Conservation (phyloP, 2,797 vertebrate genomes). For the Tympanoctomys barrerae region DNA sequence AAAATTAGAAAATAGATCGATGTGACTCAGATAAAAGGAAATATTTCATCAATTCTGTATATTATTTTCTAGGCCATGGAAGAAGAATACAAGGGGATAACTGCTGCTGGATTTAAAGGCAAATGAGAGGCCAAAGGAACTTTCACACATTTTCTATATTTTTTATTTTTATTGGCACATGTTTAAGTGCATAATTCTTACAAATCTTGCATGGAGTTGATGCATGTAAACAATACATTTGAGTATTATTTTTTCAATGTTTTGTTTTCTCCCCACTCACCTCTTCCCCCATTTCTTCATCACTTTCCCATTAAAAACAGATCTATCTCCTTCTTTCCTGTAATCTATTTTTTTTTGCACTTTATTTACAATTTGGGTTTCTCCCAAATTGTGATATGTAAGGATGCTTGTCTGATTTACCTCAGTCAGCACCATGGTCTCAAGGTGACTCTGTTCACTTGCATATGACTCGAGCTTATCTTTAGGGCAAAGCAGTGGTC, state of each 20-base stretch:
- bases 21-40: not conserved
- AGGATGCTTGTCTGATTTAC: not conserved
- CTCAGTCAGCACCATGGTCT: not conserved
- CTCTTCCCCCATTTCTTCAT: not conserved
- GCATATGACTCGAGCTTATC: not conserved
- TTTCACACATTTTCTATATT: not conserved
- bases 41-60: not conserved
- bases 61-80: not conserved
- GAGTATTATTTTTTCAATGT: not conserved
- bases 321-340: not conserved
- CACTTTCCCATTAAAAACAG: not conserved
- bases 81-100: not conserved
- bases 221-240: not conserved
- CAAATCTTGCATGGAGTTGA: not conserved
- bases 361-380: not conserved
- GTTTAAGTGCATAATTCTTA: not conserved
- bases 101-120: not conserved
- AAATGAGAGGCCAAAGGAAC: not conserved
- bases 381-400: not conserved
- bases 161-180: not conserved
- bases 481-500: not conserved
- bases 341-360: not conserved
- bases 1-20: not conserved
- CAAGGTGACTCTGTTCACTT: not conserved
- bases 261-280: not conserved